These are phyloP conservation scores for Solea senegalensis DNA, from an alignment of 2,113 vertebrate genomes.

Conservation along the genomic window DNA sequence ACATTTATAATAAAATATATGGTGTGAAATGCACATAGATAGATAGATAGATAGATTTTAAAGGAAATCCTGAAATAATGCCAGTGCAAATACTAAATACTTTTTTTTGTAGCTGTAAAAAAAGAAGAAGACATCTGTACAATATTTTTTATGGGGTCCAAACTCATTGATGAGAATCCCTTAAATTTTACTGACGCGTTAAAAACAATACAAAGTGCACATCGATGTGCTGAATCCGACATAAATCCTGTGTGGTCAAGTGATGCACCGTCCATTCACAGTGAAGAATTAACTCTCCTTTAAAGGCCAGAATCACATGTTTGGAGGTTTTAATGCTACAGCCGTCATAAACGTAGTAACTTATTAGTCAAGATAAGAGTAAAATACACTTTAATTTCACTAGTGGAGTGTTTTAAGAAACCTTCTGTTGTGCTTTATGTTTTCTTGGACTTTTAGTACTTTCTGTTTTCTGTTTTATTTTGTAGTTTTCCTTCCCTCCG, in stretches of 20 bases:
- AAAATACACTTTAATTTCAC: conserved; percentile 14
- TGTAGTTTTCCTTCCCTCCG: no score
- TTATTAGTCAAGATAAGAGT: conserved; percentile 60
- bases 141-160: not conserved
- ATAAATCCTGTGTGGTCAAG: conserved; percentile 26
- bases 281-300: conserved; percentile 53
- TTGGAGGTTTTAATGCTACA: conserved; percentile 36
- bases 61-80: not conserved
- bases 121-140: not conserved
- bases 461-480: no score
- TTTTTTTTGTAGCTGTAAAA: not conserved
- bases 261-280: not conserved
- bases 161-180: not conserved
- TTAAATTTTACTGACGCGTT: not conserved
- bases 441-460: no score
- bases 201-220: not conserved
- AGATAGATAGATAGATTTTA: no score
- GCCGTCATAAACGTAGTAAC: conserved; percentile 66
- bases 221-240: conserved; percentile 11
- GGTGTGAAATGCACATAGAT: no score
- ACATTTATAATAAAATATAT: no score
- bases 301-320: conserved; percentile 66
- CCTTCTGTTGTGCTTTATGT: no score
- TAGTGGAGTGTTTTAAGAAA: not conserved
- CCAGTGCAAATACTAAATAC: not conserved